A percentile compares a stretch with the other conserved stretches of the same genome.
These are phyloP conservation scores for Coturnix japonica DNA, from an alignment of 2,113 vertebrate genomes.

Conservation along the genomic window DNA sequence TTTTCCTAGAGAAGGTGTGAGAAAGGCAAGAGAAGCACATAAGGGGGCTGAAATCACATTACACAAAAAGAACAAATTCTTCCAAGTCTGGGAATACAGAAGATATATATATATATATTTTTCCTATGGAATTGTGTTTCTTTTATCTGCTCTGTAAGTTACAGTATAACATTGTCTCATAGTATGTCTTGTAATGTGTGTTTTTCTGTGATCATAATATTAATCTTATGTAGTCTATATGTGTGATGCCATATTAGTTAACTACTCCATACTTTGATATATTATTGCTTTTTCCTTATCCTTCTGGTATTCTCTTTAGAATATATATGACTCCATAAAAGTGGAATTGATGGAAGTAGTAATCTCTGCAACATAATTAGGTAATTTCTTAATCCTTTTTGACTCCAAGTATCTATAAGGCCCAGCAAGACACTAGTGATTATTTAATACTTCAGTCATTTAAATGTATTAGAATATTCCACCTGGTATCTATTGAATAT, in stretches of 20 bases:
- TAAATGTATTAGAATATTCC: not conserved
- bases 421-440: not conserved
- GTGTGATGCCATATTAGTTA: fast-evolving
- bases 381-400: not conserved
- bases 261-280: too few relatives aligned
- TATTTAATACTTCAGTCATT: not conserved
- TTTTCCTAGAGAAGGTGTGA: not conserved
- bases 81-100: not conserved
- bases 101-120: not conserved
- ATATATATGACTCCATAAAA: not conserved
- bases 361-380: not conserved
- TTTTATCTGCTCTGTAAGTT: not conserved
- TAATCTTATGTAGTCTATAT: not conserved
- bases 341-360: not conserved
- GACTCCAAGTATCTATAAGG: not conserved
- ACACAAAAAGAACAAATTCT: not conserved
- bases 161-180: not conserved
- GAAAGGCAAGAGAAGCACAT: not conserved
- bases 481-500: not conserved
- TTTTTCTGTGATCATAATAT: not conserved
- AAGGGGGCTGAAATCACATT: not conserved
- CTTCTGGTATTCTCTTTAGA: not conserved
- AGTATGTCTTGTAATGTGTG: not conserved
- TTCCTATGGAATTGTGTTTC: not conserved
- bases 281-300: not conserved